A percentile compares a stretch with the other conserved stretches of the same genome.
phyloP scores from a whole-genome alignment of 2,113 vertebrate genomes.

The Anolis sagrei region DNA sequence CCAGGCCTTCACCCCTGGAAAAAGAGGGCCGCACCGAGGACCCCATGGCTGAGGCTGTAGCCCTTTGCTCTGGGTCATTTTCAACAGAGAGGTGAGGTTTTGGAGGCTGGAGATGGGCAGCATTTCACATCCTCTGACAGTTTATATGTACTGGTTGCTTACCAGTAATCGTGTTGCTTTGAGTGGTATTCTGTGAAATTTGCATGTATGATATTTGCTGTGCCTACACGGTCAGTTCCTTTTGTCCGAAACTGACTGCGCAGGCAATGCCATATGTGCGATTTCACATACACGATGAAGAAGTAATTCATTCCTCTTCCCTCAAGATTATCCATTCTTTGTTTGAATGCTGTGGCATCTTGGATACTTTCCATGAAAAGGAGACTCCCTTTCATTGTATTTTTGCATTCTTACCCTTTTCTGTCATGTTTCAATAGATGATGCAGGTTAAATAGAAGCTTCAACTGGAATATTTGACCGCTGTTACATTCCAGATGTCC shows the following conservation, averaged over 20 bases:
- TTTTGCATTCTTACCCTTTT: not conserved
- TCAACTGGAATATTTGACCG: not conserved
- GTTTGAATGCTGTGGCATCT: not conserved
- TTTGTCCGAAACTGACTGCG: no score
- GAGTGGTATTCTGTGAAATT: no score
- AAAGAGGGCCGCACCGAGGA: conserved; percentile 71
- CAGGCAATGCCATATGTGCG: no score
- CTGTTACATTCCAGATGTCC: not conserved
- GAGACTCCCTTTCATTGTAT: not conserved
- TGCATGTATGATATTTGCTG: no score
- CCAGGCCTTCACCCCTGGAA: conserved; percentile 64
- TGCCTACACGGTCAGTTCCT: no score
- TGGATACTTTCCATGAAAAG: not conserved
- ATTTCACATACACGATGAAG: no score
- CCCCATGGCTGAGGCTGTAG: conserved; percentile 76
- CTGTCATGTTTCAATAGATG: not conserved
- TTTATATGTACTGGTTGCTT: no score
- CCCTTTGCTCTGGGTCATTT: conserved; percentile 81
- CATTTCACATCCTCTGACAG: not conserved
- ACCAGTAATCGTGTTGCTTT: no score
- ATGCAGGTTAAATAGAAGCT: not conserved
- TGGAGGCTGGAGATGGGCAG: not conserved
- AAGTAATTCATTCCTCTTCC: not conserved
- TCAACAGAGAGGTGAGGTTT: conserved; percentile 80
- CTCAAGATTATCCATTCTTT: not conserved